These are phyloP conservation scores for Trichopria drosophilae DNA, from an alignment of 2,888 invertebrate species.

Conservation along the genomic window DNA sequence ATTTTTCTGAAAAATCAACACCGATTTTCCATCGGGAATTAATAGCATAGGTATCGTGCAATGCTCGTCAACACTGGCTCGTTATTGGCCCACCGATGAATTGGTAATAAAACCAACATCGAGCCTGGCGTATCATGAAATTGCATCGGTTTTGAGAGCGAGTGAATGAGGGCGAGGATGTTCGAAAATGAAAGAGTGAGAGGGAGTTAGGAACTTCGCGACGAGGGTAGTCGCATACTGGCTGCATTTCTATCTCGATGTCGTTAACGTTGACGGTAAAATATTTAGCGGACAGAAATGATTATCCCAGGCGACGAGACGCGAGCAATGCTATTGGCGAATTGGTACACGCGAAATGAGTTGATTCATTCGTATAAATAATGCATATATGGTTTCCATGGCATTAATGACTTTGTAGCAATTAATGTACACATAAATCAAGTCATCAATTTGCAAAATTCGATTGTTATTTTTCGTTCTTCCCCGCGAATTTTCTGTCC, in stretches of 20 bases:
- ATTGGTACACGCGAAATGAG: slow-evolving; percentile 19
- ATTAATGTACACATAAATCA: no score
- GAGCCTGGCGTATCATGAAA: slow-evolving; percentile 36
- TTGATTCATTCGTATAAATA: slow-evolving; percentile 26
- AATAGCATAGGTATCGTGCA: slow-evolving; percentile 29
- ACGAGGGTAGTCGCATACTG: slow-evolving; percentile 5
- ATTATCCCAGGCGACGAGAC: slow-evolving; percentile 15
- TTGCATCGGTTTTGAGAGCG: slow-evolving; percentile 38
- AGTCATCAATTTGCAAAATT: no score
- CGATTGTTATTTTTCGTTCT: no score
- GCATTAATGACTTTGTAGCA: slow-evolving; percentile 29
- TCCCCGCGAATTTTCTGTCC: no score
- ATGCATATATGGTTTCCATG: slow-evolving; percentile 16
- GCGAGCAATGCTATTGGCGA: neutral
- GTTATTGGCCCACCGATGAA: slow-evolving; percentile 42
- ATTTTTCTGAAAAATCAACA: slow-evolving; percentile 13
- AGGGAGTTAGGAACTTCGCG: neutral
- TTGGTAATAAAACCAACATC: slow-evolving; percentile 44
- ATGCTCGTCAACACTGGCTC: slow-evolving; percentile 28
- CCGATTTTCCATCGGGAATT: slow-evolving; percentile 28
- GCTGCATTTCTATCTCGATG: slow-evolving; percentile 19
- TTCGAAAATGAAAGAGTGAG: neutral
- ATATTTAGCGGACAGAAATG: slow-evolving; percentile 16
- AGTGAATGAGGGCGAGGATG: no score
- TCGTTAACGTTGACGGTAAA: slow-evolving; percentile 25